A percentile compares a stretch with the other conserved stretches of the same genome.
phyloP scores from a whole-genome alignment of 1,140 invertebrate species.

The Atta texana region DNA sequence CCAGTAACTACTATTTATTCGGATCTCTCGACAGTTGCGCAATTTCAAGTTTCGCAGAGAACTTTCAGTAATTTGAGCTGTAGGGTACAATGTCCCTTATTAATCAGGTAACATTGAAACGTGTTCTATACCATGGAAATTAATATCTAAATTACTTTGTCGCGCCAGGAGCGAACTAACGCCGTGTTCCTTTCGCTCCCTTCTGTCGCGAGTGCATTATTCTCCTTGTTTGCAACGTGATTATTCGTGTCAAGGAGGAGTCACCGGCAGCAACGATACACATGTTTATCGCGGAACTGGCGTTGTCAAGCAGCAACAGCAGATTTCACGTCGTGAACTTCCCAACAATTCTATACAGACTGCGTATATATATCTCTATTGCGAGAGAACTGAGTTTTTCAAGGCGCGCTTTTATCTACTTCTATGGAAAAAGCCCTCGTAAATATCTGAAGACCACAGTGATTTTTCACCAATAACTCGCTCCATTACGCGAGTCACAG shows the following conservation, averaged over 20 bases:
- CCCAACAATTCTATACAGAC: background rate
- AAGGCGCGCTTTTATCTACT: slow-evolving; percentile 1
- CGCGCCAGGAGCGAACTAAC: background rate
- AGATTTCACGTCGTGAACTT: background rate
- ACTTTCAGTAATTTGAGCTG: slow-evolving; percentile 45
- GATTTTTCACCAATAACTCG: slow-evolving; percentile 40
- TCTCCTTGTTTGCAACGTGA: slow-evolving; percentile 13
- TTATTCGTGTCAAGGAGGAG: slow-evolving; percentile 37
- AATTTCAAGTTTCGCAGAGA: slow-evolving; percentile 67
- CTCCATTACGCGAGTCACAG: background rate
- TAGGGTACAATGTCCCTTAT: slow-evolving; percentile 19
- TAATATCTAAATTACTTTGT: slow-evolving; percentile 56
- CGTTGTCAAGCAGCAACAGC: background rate
- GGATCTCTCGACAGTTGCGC: slow-evolving; percentile 63
- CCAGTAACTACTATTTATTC: slow-evolving; percentile 71
- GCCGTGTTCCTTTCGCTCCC: background rate
- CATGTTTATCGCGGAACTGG: slow-evolving; percentile 6
- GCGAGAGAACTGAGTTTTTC: background rate
- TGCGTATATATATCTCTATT: background rate
- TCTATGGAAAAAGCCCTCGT: background rate
- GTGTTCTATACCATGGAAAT: slow-evolving; percentile 25
- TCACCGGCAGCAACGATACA: background rate
- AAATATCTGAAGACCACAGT: slow-evolving; percentile 35
- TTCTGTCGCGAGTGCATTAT: slow-evolving; percentile 16
- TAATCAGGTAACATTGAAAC: slow-evolving; percentile 54